Base-by-base conservation (phyloP, 92 coral and sea anemone species). In the Pocillopora meandrina region DNA sequence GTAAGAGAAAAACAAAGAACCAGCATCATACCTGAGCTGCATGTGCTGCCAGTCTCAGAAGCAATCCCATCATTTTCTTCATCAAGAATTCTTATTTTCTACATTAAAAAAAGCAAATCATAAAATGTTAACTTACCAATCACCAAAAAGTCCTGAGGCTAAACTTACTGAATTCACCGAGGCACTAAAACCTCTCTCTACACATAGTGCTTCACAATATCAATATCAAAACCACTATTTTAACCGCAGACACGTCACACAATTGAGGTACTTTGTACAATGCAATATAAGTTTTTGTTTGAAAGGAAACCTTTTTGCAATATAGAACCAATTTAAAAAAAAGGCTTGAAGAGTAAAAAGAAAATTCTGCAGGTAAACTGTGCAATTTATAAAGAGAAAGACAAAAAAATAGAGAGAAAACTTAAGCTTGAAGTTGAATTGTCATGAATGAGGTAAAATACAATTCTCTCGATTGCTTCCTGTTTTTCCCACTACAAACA, bases 31-130 rank as follows among this genome's bases (percentile, higher is more conserved):
- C 82, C 84, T 78, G 70, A 64, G 71, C 75, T 74, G 20, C 81
- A 36, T n/a, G 77, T 79, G 63, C 65, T 83, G 16, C 86, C 86
- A 62, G 71, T 62, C 61, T 88, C 91, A 49, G 87, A 65, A 64
- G 81, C 82, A 21, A 63, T 84, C 4, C 98, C 95, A 90, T 94
- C 98, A 82, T 94, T 94, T 42, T 94, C 98, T 23, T 94, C 98
- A 88, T 94, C 98, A 70, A 94, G 93, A 90, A 94, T 94, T 92
- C 91, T 94, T 67, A 94, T 94, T 94, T 94, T 94, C 98, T 94
- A 79, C 17, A 49, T 34, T 42, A 42, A 42, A 42, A 56, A 75
- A 75, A 23, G 56, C n/a, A 75, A 75, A 26, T 49, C 20, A 72
- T 58, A 66, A 9, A 66, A 9, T 31, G 26, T 60, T 58, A 76